These are phyloP conservation scores for Montipora capricornis DNA, from an alignment of 64 coral and sea anemone genomes.

Conservation along the genomic window DNA sequence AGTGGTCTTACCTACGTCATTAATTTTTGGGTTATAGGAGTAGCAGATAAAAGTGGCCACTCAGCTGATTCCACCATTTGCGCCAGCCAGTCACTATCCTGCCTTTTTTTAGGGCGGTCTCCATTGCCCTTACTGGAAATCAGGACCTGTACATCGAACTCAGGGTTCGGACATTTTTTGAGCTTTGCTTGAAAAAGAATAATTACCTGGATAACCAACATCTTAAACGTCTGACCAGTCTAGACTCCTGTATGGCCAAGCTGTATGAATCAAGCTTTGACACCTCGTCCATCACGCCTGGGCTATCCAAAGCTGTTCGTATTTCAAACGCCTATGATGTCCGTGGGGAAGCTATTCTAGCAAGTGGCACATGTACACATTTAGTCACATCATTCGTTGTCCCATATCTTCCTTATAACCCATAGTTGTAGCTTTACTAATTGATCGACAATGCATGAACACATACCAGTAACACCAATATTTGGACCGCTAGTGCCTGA, in stretches of 20 bases:
- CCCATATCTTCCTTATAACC: too few relatives aligned
- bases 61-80: slow-evolving; percentile 22
- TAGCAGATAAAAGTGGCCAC: slow-evolving; percentile 30
- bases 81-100: slow-evolving; percentile 44
- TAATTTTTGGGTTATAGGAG: slow-evolving; percentile 7
- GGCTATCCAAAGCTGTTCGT: too few relatives aligned
- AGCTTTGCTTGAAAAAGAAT: slow-evolving; percentile 70
- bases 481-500: too few relatives aligned
- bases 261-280: not conserved
- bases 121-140: slow-evolving; percentile 61
- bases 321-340: too few relatives aligned
- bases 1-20: slow-evolving; percentile 16
- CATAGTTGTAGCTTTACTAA: too few relatives aligned
- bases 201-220: slow-evolving; percentile 50
- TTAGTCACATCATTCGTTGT: too few relatives aligned
- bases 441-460: too few relatives aligned
- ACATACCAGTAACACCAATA: too few relatives aligned
- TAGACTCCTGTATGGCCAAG: slow-evolving; percentile 26
- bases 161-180: slow-evolving; percentile 67
- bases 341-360: too few relatives aligned
- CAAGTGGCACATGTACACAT: too few relatives aligned
- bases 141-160: slow-evolving; percentile 66
- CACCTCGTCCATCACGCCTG: too few relatives aligned
- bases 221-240: slow-evolving; percentile 66
- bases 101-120: slow-evolving; percentile 62